Conservation (phyloP, 2,888 invertebrate genomes). For the Cantharis flavilabris region DNA sequence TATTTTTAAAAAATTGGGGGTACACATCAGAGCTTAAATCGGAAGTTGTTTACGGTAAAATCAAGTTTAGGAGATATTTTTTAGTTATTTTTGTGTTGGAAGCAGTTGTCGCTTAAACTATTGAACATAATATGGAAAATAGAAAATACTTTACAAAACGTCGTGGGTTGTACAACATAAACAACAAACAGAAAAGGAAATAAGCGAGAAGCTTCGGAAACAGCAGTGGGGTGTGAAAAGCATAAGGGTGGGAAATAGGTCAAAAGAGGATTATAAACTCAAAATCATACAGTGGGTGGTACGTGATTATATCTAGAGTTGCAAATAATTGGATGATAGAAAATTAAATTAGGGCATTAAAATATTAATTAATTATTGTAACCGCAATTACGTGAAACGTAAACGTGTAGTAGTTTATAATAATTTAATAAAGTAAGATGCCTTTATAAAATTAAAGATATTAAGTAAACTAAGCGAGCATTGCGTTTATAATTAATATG, state of each 20-base stretch:
- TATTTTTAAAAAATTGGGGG: too few species aligned
- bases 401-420: constrained; percentile 35
- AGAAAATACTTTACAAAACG: neutral
- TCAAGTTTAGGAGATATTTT: too few species aligned
- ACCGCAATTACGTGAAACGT: neutral
- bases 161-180: neutral
- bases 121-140: neutral
- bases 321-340: neutral
- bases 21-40: too few species aligned
- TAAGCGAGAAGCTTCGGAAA: neutral
- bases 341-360: neutral
- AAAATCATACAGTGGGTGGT: neutral
- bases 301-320: neutral
- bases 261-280: neutral
- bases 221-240: neutral
- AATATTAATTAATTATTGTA: neutral
- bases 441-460: constrained; percentile 32
- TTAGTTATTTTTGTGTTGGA: neutral
- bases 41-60: too few species aligned
- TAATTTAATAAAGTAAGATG: constrained; percentile 42
- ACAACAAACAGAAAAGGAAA: neutral
- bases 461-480: constrained; percentile 47
- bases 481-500: constrained; percentile 55
- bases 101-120: neutral
- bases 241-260: constrained; percentile 2